Conservation (phyloP, 1,140 invertebrate species). For the Dufourea novaeangliae region DNA sequence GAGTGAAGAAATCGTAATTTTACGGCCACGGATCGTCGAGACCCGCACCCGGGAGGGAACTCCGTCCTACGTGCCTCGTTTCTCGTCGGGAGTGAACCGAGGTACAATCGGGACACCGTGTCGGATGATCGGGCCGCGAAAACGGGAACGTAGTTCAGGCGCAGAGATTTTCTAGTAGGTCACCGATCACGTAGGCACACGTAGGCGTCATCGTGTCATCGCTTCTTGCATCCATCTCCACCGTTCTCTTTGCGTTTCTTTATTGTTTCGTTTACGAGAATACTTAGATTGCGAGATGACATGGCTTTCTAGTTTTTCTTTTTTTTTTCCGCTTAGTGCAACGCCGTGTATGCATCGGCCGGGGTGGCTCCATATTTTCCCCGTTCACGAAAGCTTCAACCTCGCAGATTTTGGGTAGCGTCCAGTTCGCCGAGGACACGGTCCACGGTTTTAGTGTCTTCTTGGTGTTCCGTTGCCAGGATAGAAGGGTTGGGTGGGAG, state of each 20-base stretch:
- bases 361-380: constrained; percentile 51
- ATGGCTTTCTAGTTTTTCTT: constrained; percentile 65
- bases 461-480: constrained; percentile 49
- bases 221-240: constrained; percentile 62
- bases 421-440: constrained; percentile 28
- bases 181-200: constrained; percentile 62
- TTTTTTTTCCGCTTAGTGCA: constrained; percentile 63
- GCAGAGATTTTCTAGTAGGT: constrained; percentile 56
- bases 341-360: constrained; percentile 59
- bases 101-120: too few relatives aligned
- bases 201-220: constrained; percentile 66
- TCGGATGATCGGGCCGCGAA: too few relatives aligned
- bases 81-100: too few relatives aligned
- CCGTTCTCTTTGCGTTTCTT: constrained; percentile 8
- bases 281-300: constrained; percentile 56
- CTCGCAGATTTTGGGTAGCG: constrained; percentile 13
- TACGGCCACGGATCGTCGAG: too few relatives aligned
- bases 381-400: constrained; percentile 2
- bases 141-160: constrained; percentile 19
- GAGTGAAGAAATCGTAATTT: neutral
- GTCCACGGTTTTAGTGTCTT: constrained; percentile 3
- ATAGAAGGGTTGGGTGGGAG: neutral
- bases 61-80: constrained; percentile 41
- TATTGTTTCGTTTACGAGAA: constrained; percentile 13
- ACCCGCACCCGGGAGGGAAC: neutral